Percentiles rank a stretch among this genome's conserved stretches.
phyloP scores from a whole-genome alignment of 2,797 vertebrate genomes.

The Cynodonichthys magdalenae region DNA sequence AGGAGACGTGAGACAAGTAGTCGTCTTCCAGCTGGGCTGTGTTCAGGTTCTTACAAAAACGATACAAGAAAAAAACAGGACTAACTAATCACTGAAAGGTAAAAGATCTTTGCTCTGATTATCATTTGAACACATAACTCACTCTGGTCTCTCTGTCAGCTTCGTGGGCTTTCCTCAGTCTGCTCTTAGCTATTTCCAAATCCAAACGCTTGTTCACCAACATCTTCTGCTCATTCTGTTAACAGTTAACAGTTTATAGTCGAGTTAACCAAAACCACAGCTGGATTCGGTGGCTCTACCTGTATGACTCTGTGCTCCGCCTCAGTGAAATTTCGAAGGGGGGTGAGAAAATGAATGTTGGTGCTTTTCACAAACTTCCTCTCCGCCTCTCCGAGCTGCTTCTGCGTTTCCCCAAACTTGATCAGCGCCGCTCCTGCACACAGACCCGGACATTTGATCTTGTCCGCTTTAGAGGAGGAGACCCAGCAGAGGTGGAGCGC shows the following conservation, averaged over 20 bases:
- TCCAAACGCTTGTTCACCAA: conserved; percentile 96
- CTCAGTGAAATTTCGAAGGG: conserved; percentile 92
- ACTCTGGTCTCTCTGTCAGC: conserved; percentile 90
- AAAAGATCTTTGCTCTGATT: background rate
- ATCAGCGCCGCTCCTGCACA: conserved; percentile 89
- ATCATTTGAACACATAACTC: conserved; percentile 67
- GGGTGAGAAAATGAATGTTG: conserved; percentile 93
- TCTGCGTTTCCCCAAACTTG: conserved; percentile 93
- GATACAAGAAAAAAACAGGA: background rate
- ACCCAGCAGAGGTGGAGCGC: background rate
- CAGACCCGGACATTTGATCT: conserved; percentile 1
- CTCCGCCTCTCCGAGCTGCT: conserved; percentile 90
- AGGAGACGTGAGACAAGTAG: conserved; percentile 94
- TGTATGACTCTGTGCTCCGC: conserved; percentile 91
- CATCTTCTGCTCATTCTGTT: conserved; percentile 90
- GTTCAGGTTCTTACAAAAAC: conserved; percentile 84
- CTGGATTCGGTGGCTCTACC: conserved; percentile 71
- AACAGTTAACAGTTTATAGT: conserved; percentile 16
- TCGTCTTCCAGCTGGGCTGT: conserved; percentile 87
- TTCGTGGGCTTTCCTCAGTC: conserved; percentile 91
- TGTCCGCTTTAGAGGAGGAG: background rate
- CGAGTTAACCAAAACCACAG: background rate
- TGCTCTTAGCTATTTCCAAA: conserved; percentile 93
- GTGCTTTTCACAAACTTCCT: conserved; percentile 91
- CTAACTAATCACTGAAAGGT: no score